phyloP scores from a whole-genome alignment of 2,797 vertebrate species.

The Knipowitschia caucasica region DNA sequence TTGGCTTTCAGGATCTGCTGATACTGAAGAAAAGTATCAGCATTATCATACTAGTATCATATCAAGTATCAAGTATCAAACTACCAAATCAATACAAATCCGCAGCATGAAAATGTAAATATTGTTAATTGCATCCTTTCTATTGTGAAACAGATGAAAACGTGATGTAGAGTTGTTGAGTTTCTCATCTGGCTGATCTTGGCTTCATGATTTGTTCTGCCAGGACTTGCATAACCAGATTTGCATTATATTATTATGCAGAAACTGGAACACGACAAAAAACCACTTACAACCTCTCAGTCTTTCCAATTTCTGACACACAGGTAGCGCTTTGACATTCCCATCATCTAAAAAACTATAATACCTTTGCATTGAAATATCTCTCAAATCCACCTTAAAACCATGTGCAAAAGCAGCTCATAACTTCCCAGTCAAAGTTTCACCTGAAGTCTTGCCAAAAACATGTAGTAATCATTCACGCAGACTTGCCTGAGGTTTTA shows the following conservation, averaged over 20 bases:
- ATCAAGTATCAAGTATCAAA: no score
- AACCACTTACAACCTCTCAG: background rate
- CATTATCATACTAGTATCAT: no score
- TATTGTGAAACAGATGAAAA: no score
- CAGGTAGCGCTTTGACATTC: constrained; percentile 7
- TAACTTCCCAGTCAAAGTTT: constrained; percentile 6
- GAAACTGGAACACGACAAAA: background rate
- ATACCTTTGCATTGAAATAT: constrained; percentile 21
- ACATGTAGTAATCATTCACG: constrained; percentile 1
- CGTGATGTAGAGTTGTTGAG: no score
- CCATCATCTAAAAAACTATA: background rate
- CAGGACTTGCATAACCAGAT: background rate
- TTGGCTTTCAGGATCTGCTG: no score
- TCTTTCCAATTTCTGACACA: constrained; percentile 13
- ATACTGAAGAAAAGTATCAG: no score
- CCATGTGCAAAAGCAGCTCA: constrained; percentile 10
- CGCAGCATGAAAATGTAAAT: no score
- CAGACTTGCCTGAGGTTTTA: constrained; percentile 1
- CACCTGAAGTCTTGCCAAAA: constrained; percentile 10
- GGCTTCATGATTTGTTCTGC: no score
- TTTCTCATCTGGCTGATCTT: no score
- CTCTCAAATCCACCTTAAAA: constrained; percentile 14
- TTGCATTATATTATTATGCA: background rate
- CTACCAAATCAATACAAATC: no score
- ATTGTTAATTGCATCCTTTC: no score